Evolutionary conservation across 2,113 vertebrate species (phyloP), one percentile per base, ranked within the genome.

Genomic region (Elgaria multicarinata): DNA sequence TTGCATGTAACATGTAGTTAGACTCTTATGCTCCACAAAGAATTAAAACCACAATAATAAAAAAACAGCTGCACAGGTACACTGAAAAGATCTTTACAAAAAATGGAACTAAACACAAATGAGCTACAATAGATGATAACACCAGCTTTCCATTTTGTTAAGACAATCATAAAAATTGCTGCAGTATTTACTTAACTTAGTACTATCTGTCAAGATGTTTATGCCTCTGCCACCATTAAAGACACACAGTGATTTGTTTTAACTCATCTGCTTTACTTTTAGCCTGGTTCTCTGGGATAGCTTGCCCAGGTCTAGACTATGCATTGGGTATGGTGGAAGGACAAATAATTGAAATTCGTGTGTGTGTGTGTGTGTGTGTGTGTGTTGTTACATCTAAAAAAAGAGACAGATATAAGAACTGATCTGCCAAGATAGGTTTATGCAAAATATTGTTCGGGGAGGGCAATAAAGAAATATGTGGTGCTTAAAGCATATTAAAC

Each of bases 11-110:
- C 26, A 36, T 22, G 10, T 50, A 31, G 62, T 77, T 89, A 77
- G 58, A n/a, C 64, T 64, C 44, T 89, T 85, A 50, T 69, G 66
- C 84, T 91, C 58, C 0, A 0, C 79, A 67, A 90, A 72, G 0
- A 2, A 90, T 20, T 31, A 72, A 33, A 1, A 77, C 42, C 44
- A 81, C 81, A 93, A 66, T 90, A 77, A 92, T 91, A 89, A 90
- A 50, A n/a, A 94, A 92, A 93, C 50, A 91, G 84, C 92, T 94
- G 92, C 67, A 26, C 88, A 85, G 46, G 64, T 42, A 86, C 69
- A 66, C 74, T 66, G 89, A 80, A 42, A 53, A 87, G n/a, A 12
- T 86, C 36, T 20, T 67, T 83, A 87, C 81, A 53, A 85, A 77
- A 77, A 88, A 75, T 64, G 46, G n/a, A 82, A 72, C 64, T 36